phyloP scores from a whole-genome alignment of 2,113 vertebrate species.

The Bostrychus sinensis region DNA sequence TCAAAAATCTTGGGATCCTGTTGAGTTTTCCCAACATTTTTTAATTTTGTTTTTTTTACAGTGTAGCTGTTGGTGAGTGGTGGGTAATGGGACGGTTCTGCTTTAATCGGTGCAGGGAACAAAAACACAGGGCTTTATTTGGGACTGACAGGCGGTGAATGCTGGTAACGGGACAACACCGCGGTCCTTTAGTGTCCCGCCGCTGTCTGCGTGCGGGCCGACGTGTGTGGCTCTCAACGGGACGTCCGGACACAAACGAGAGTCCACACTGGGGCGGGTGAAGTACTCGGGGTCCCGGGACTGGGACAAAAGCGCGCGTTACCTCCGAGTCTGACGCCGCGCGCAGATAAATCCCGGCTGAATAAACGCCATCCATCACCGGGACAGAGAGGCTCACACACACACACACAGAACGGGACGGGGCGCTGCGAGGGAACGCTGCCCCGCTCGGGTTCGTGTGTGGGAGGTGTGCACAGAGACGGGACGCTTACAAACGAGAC shows the following conservation, averaged over 20 bases:
- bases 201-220: constrained; percentile 64
- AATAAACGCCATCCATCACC: constrained; percentile 13
- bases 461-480: no score
- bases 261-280: neutral
- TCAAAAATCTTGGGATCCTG: no score
- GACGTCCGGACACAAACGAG: constrained; percentile 47
- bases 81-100: no score
- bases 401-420: no score
- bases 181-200: no score
- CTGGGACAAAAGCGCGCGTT: constrained; percentile 8
- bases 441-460: no score
- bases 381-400: no score
- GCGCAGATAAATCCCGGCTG: constrained; percentile 13
- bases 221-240: constrained; percentile 62
- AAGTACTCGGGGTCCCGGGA: constrained; percentile 30
- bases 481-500: no score
- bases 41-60: no score
- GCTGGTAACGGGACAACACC: constrained; percentile 34
- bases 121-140: neutral
- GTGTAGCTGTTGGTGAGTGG: no score
- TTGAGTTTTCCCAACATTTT: no score
- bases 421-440: no score
- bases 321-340: neutral
- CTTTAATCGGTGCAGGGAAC: constrained; percentile 51
- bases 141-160: constrained; percentile 52